Percentiles rank a stretch among this genome's conserved stretches.
Conservation (phyloP, 2,113 vertebrate genomes). For the Festucalex cinctus region DNA sequence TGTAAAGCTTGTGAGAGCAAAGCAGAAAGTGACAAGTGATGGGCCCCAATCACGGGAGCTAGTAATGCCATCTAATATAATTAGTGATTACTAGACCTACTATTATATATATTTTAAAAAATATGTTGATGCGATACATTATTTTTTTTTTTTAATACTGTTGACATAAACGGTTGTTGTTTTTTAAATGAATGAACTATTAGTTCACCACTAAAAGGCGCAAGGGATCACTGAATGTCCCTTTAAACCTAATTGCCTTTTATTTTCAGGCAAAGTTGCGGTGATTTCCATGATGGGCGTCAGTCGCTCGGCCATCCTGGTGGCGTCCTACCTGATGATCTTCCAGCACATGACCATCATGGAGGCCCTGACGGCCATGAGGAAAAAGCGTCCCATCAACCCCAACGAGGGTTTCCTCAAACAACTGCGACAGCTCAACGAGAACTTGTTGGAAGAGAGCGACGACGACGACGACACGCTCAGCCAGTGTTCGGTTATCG, state of each 20-base stretch:
- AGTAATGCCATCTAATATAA: no score
- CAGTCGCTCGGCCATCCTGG: constrained; percentile 87
- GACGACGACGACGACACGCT: constrained; percentile 69
- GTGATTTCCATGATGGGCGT: constrained; percentile 95
- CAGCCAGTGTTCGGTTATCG: constrained; percentile 78
- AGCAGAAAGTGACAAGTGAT: no score
- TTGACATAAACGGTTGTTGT: no score
- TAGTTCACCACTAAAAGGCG: no score
- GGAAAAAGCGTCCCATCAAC: constrained; percentile 85
- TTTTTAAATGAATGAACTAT: no score
- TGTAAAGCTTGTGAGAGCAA: no score
- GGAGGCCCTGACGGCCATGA: constrained; percentile 84
- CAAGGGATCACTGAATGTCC: no score
- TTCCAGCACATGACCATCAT: constrained; percentile 91
- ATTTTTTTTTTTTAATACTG: no score
- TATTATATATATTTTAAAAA: no score
- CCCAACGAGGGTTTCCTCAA: constrained; percentile 93
- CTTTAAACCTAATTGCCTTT: neutral
- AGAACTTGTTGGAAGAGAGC: constrained; percentile 85
- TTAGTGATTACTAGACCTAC: no score
- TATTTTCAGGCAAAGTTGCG: constrained; percentile 83
- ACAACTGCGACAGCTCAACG: constrained; percentile 90
- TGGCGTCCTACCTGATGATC: constrained; percentile 95
- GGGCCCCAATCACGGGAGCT: no score
- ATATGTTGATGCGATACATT: no score